phyloP scores from a whole-genome alignment of 2,113 vertebrate species.

The Mystacornis crossleyi region DNA sequence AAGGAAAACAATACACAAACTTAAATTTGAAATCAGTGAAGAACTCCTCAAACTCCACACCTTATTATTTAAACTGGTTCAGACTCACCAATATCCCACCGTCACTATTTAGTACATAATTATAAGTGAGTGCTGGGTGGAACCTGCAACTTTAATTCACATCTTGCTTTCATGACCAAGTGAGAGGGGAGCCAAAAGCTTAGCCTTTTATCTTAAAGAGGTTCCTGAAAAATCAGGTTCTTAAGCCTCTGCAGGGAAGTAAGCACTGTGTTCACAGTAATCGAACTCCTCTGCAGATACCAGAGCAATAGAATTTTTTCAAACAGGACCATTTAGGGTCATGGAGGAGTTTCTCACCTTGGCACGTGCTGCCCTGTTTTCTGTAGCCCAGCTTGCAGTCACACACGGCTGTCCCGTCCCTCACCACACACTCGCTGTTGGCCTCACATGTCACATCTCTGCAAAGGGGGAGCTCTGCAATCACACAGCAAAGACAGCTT shows the following conservation, averaged over 20 bases:
- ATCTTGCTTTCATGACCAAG: neutral
- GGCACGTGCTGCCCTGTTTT: conserved; percentile 49
- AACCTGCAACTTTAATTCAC: neutral
- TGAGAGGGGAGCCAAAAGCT: neutral
- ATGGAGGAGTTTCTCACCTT: conserved; percentile 52
- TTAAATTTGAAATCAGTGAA: neutral
- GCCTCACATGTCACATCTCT: conserved; percentile 65
- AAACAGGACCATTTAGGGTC: neutral
- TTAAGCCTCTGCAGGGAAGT: neutral
- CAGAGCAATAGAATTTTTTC: neutral
- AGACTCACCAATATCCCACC: neutral
- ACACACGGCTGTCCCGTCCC: conserved; percentile 62
- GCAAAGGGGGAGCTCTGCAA: conserved; percentile 81
- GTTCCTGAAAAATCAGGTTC: neutral
- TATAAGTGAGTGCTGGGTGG: neutral
- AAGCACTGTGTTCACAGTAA: neutral
- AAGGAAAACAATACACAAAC: neutral
- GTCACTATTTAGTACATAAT: neutral
- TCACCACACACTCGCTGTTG: conserved; percentile 80
- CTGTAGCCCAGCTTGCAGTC: conserved; percentile 83
- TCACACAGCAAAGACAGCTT: conserved; percentile 4
- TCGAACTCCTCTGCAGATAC: neutral
- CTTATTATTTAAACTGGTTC: neutral
- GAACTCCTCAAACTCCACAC: neutral
- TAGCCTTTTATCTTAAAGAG: neutral